phyloP scores from a whole-genome alignment of 2,797 vertebrate species.

The Zonotrichia albicollis region DNA sequence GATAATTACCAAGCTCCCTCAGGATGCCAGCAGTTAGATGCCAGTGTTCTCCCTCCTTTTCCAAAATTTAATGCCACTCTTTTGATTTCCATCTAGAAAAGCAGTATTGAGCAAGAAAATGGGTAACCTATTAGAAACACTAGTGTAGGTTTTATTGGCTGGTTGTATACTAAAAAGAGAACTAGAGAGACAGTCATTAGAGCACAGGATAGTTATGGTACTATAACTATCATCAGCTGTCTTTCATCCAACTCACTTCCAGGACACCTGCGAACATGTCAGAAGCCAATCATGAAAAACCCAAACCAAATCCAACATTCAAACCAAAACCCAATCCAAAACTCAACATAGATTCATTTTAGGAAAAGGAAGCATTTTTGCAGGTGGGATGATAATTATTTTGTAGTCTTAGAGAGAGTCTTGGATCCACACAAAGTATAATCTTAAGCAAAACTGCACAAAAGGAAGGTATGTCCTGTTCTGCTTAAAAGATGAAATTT shows the following conservation, averaged over 20 bases:
- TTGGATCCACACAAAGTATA: background rate
- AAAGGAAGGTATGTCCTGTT: background rate
- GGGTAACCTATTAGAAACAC: background rate
- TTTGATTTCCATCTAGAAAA: background rate
- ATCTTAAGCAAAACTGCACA: background rate
- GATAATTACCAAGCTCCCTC: background rate
- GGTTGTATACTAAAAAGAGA: background rate
- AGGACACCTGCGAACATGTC: background rate
- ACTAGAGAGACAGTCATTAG: background rate
- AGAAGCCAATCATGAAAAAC: background rate
- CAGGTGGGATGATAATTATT: background rate
- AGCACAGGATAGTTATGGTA: background rate
- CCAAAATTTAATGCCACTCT: background rate
- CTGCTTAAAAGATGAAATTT: background rate
- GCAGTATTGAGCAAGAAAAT: background rate
- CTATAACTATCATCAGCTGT: background rate
- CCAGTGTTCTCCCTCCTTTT: background rate
- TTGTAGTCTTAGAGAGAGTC: background rate
- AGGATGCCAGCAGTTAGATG: background rate
- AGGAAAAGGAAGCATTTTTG: constrained; percentile 18
- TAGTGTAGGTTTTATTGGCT: background rate
- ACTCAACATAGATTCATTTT: background rate
- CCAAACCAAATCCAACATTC: background rate
- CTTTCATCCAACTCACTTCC: constrained; percentile 35
- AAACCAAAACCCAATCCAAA: background rate